Evolutionary conservation across 2,888 invertebrate species (phyloP), one percentile per base, ranked within the genome.

Genomic region (Archaeoteleia sp.): DNA sequence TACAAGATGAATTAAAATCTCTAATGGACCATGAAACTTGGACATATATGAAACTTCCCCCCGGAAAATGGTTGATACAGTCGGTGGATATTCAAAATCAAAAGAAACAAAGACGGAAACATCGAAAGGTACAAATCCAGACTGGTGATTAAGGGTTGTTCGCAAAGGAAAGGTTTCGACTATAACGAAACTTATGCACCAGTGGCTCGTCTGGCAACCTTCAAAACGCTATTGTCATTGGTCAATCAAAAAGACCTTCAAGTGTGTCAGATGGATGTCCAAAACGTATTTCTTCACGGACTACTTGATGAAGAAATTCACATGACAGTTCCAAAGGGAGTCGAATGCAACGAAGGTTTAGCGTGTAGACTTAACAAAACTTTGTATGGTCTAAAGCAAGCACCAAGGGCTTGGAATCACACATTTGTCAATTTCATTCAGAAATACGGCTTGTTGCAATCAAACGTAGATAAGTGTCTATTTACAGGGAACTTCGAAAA

Each of bases 341-440:
- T 65, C 13, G 7, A 45, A 0, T n/a, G 2, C 8, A 13, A 45
- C 12, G 10, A 25, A 42, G 20, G 60, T 29, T 8, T 40, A 13
- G 72, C 76, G 0, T 71, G 72, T 25, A 78, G 75, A 65, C 30
- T 78, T 1, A 68, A 72, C 7, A 76, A 75, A 58, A 10, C 66
- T n/a, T 55, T 81, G 4, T 79, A 80, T 69, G 80, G 80, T 1
- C 55, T 78, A 0, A 78, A 77, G 60, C 78, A 78, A 66, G 72
- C 78, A 8, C 76, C 75, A 23, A 39, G 71, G 39, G 63, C 49
- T 5, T 81, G 78, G 79, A 74, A 81, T 42, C 45, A 70, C 40
- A 69, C 46, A 8, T 73, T 76, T 57, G 51, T 73, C 20, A 51
- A 58, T 10, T 75, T 72, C 32, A 42, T 76, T 13, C 54, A 15